Percentiles rank a stretch among this genome's conserved stretches.
phyloP scores from a whole-genome alignment of 2,888 invertebrate genomes.

The Xanthia togata region DNA sequence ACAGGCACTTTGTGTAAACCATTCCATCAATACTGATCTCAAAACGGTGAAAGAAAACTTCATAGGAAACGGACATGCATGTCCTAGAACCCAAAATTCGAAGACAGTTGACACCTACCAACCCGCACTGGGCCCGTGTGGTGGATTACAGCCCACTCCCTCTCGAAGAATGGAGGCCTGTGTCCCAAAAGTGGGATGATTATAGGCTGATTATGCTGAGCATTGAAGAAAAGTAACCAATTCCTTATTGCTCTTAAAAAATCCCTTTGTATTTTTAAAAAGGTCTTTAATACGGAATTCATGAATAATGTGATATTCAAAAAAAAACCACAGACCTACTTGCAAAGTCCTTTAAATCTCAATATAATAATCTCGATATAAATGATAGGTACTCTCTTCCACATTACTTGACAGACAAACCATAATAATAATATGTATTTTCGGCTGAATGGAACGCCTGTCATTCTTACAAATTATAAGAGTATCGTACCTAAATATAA shows the following conservation, averaged over 20 bases:
- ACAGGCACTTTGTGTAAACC: no score
- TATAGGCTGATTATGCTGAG: no score
- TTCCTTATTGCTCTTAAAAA: background rate
- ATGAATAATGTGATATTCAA: background rate
- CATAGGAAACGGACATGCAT: no score
- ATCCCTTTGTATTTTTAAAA: background rate
- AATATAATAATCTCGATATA: background rate
- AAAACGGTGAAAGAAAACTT: no score
- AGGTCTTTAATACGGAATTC: background rate
- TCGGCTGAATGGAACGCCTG: constrained; percentile 2
- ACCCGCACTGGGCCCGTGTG: no score
- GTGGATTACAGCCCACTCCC: no score
- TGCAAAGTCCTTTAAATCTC: background rate
- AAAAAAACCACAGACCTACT: background rate
- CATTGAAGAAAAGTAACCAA: background rate
- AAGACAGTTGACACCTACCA: no score
- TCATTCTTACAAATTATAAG: constrained; percentile 20
- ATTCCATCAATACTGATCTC: no score
- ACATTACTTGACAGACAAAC: background rate
- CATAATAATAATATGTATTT: constrained; percentile 24
- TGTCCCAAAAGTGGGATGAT: no score
- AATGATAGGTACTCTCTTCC: background rate
- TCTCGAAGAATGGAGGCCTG: no score
- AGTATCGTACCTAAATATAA: constrained; percentile 32
- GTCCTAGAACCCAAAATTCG: no score